phyloP scores from a whole-genome alignment of 2,113 vertebrate species.

The Solenodon paradoxus region DNA sequence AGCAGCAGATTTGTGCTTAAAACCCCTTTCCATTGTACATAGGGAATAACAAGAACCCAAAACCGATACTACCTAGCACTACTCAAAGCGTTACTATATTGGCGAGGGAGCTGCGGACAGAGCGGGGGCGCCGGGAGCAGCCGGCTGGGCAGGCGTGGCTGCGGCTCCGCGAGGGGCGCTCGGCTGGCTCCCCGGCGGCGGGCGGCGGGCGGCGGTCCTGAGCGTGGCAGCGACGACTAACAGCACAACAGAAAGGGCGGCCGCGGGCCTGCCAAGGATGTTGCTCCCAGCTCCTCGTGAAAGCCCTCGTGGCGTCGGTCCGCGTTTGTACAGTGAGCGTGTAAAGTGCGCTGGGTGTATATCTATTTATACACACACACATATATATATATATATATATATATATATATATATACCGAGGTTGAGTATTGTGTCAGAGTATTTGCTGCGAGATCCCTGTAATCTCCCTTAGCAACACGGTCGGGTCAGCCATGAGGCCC shows the following conservation, averaged over 20 bases:
- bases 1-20: constrained; percentile 99
- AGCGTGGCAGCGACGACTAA: constrained; percentile 94
- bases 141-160: no score
- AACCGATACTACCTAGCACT: constrained; percentile 98
- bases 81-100: constrained; percentile 99
- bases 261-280: no score
- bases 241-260: constrained; percentile 90
- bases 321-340: constrained; percentile 98
- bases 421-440: constrained; percentile 92
- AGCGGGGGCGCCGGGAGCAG: constrained; percentile 93
- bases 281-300: constrained; percentile 84
- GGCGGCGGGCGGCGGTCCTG: no score
- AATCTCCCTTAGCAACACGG: constrained; percentile 90
- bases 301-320: constrained; percentile 88
- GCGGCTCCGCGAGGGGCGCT: no score
- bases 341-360: constrained; percentile 99
- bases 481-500: constrained; percentile 85
- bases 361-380: constrained; percentile 93
- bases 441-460: constrained; percentile 94
- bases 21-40: constrained; percentile 96
- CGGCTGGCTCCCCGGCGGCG: no score
- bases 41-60: constrained; percentile 94
- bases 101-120: constrained; percentile 98
- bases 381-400: constrained; percentile 92
- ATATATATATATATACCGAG: constrained; percentile 94